Evolutionary conservation across 2,113 vertebrate species (phyloP).

Genomic region (Syrmaticus mikado): DNA sequence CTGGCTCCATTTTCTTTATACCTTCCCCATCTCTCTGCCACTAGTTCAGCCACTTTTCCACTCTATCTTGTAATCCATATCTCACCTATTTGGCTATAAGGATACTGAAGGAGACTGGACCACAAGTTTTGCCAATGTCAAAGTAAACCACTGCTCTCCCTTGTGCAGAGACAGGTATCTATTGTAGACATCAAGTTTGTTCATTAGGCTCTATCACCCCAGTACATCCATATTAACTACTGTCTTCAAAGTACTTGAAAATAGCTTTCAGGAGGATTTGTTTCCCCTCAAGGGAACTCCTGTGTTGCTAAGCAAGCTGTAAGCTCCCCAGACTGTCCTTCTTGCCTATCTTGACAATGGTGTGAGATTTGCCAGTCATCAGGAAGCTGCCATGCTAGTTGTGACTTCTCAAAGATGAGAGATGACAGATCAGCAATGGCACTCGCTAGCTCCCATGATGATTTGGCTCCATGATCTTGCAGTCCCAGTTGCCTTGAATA

Average conservation of each 20-base stretch:
- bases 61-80: background rate
- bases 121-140: background rate
- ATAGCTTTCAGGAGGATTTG: background rate
- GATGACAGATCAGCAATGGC: background rate
- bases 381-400: background rate
- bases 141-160: background rate
- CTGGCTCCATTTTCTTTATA: background rate
- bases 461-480: background rate
- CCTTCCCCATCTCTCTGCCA: background rate
- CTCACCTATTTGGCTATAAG: background rate
- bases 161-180: background rate
- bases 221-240: background rate
- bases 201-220: rapidly evolving
- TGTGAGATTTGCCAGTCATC: background rate
- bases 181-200: background rate
- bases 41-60: background rate
- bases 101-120: background rate
- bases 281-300: background rate
- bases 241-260: background rate
- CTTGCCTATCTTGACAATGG: background rate
- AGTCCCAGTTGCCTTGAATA: background rate
- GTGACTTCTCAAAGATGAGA: background rate
- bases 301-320: background rate
- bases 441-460: background rate
- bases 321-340: background rate